Percentiles rank a stretch among this genome's conserved stretches.
These are phyloP conservation scores for Choloepus didactylus DNA, from an alignment of 2,797 vertebrate genomes.

Conservation along the genomic window DNA sequence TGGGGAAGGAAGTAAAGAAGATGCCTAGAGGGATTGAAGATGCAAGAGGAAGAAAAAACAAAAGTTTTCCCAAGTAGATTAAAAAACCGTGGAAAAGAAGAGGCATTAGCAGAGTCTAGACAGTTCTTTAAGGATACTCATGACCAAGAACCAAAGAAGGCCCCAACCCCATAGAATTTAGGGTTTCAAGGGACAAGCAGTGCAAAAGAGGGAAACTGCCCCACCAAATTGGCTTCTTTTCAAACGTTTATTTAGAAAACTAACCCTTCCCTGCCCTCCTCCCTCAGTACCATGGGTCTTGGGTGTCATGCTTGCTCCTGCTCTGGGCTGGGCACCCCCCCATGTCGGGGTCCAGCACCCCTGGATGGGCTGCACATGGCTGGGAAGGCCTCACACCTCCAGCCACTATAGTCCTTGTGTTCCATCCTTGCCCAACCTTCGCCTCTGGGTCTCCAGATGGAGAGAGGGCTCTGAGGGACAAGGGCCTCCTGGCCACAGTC, in stretches of 20 bases:
- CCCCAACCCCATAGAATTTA: not conserved
- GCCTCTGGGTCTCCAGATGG: not conserved
- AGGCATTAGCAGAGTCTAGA: rapidly evolving
- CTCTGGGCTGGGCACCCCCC: not conserved
- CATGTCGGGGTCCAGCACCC: not conserved
- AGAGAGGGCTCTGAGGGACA: not conserved
- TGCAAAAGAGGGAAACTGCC: not conserved
- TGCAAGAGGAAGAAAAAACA: not conserved
- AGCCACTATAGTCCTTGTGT: not conserved
- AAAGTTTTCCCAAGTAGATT: not conserved
- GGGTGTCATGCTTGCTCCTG: rapidly evolving
- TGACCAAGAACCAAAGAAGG: not conserved
- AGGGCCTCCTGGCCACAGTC: constrained; percentile 46
- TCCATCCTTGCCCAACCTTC: constrained; percentile 38
- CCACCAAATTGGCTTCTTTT: constrained; percentile 50
- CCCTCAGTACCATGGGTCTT: not conserved
- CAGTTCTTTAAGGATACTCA: not conserved
- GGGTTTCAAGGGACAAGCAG: not conserved
- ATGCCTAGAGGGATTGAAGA: not conserved
- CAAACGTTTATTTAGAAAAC: constrained; percentile 82
- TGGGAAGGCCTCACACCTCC: not conserved
- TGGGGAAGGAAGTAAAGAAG: not conserved
- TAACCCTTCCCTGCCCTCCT: not conserved
- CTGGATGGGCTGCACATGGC: rapidly evolving
- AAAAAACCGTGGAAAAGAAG: not conserved